Evolutionary conservation across 2,113 vertebrate species (phyloP).

Genomic region (Solea solea): DNA sequence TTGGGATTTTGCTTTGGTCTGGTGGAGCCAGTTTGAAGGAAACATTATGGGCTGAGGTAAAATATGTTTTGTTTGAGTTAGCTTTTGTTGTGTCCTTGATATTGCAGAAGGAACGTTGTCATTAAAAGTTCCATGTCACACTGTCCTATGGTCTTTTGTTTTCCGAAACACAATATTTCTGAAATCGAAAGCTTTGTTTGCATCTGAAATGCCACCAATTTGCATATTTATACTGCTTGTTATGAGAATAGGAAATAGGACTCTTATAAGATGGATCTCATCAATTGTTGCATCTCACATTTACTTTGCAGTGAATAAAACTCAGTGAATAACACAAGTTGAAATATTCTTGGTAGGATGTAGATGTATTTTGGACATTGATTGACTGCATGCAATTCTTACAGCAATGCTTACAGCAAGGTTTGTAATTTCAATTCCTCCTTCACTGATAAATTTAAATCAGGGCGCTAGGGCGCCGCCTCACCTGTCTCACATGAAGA

Average conservation of each 20-base stretch:
- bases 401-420: no score
- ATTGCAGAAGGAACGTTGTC: neutral
- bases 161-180: neutral
- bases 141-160: neutral
- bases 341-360: no score
- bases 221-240: slow-evolving; percentile 56
- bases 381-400: no score
- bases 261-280: slow-evolving; percentile 47
- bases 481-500: no score
- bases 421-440: no score
- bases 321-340: slow-evolving; percentile 20
- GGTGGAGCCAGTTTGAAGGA: slow-evolving; percentile 2
- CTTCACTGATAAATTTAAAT: no score
- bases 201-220: slow-evolving; percentile 29
- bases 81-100: neutral
- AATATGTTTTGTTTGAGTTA: neutral
- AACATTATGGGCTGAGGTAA: neutral
- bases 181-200: slow-evolving; percentile 40
- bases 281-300: slow-evolving; percentile 32
- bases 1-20: slow-evolving; percentile 9
- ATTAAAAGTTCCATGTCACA: neutral
- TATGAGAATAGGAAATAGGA: slow-evolving; percentile 44
- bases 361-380: no score
- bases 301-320: slow-evolving; percentile 27
- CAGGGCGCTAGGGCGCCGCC: no score